Base-by-base conservation (phyloP, 2,797 vertebrate genomes). In the Cottoperca gobio region DNA sequence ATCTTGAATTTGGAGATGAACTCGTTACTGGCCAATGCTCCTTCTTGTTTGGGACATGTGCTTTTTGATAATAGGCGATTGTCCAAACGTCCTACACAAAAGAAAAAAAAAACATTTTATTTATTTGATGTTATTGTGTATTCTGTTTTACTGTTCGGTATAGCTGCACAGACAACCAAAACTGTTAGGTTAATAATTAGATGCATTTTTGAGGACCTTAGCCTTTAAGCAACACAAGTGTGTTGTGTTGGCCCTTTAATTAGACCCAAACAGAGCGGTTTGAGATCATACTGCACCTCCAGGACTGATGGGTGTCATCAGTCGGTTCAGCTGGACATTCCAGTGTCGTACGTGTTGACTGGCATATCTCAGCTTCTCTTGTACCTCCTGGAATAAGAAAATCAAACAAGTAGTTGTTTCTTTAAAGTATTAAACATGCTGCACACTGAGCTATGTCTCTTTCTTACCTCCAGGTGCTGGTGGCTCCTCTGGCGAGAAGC, bases 311-410 rank as follows among this genome's bases (percentile, higher is more conserved):
- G 95, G 95, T 24, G 84, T 93, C 95, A 95, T 95, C 68, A 96
- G 79, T 26, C 93, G 89, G 81, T 92, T 96, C 63, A 95, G 88
- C 82, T 95, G 95, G 70, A 96, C 91, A 46, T 94, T 96, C 95
- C 95, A 96, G 73, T 95, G 95, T 2, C 88, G 85, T 2, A 94
- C 93, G 0, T 93, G 89, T 78, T 92, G 91, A 68, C 89, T 93
- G 73, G 94, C 94, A 3, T 90, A 85, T 71, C 89, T 90, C 67
- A 94, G 86, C 81, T 88, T 94, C 90, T 90, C 89, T 80, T 93
- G 93, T 40, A 94, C 83, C 84, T 93, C 93, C 95, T 96, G 76
- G 10, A 70, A 63, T 3, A 53, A 40, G 1, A 35, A 52, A 61
- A 66, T 13, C 6, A 63, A 31, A 50, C 10, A 13, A 67, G 31